Percentiles rank a stretch among this genome's conserved stretches.
Evolutionary conservation across 2,113 vertebrate species (phyloP).

Genomic region (Anoplopoma fimbria): DNA sequence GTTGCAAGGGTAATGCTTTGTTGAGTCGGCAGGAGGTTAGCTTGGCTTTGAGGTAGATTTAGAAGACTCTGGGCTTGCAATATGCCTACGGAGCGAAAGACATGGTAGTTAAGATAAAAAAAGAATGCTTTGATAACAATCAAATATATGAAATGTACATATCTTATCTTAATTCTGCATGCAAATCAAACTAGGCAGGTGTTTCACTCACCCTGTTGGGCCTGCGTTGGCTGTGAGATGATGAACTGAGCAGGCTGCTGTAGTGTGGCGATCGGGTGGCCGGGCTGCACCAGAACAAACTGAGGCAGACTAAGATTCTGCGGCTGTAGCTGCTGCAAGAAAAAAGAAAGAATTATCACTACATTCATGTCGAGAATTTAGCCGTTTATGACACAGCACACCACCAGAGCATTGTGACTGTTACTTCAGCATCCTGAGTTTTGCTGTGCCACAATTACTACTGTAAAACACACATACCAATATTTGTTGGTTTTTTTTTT

Average conservation of each 20-base stretch:
- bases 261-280: conserved; percentile 89
- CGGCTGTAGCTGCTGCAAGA: conserved; percentile 92
- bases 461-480: no score
- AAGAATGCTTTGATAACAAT: not conserved
- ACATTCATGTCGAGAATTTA: not conserved
- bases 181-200: not conserved
- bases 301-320: conserved; percentile 98
- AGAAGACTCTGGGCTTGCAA: conserved; percentile 98
- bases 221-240: conserved; percentile 97
- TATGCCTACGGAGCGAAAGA: conserved; percentile 84
- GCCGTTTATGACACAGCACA: not conserved
- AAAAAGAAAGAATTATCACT: conserved; percentile 48
- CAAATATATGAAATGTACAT: not conserved
- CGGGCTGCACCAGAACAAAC: conserved; percentile 97
- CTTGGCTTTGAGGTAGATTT: conserved; percentile 99
- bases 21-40: conserved; percentile 99
- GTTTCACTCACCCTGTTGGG: conserved; percentile 91
- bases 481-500: no score
- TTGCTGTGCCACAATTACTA: no score
- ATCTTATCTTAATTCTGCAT: not conserved
- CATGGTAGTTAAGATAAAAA: conserved; percentile 1
- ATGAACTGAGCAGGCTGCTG: conserved; percentile 97
- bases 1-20: conserved; percentile 97
- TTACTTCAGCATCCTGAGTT: no score
- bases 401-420: no score